A percentile compares a stretch with the other conserved stretches of the same genome.
phyloP scores from a whole-genome alignment of 2,113 vertebrate genomes.

The Crocuta crocuta region DNA sequence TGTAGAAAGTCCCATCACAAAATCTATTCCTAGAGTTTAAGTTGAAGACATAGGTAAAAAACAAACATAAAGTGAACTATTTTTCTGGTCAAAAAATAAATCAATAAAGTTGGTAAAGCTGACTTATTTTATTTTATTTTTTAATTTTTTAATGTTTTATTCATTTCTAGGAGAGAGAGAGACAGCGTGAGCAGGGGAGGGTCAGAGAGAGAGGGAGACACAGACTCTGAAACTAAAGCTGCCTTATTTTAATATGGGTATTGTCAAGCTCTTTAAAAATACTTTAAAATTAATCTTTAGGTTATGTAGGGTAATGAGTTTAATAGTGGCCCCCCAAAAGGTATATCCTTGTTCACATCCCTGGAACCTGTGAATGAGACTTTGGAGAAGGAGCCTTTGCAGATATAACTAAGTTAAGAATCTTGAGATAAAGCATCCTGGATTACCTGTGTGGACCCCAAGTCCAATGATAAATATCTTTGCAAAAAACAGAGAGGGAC shows the following conservation, averaged over 20 bases:
- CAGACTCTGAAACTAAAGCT: too few relatives aligned
- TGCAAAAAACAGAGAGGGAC: neutral
- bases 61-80: neutral
- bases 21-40: conserved; percentile 8
- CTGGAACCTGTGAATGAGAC: neutral
- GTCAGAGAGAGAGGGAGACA: too few relatives aligned
- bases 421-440: neutral
- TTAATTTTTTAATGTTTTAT: too few relatives aligned
- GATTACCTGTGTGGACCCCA: neutral
- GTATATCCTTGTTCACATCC: neutral
- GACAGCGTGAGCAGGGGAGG: too few relatives aligned
- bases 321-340: neutral
- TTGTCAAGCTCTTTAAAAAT: neutral
- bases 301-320: neutral
- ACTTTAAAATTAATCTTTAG: neutral
- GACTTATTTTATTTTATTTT: neutral
- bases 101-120: neutral
- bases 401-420: neutral
- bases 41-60: neutral
- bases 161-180: too few relatives aligned
- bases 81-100: neutral
- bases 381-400: neutral
- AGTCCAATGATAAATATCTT: neutral
- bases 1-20: neutral
- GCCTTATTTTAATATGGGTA: neutral